Evolutionary conservation across 2,797 vertebrate genomes (phyloP), one percentile per base, ranked within the genome.

Genomic region (Galago senegalensis): DNA sequence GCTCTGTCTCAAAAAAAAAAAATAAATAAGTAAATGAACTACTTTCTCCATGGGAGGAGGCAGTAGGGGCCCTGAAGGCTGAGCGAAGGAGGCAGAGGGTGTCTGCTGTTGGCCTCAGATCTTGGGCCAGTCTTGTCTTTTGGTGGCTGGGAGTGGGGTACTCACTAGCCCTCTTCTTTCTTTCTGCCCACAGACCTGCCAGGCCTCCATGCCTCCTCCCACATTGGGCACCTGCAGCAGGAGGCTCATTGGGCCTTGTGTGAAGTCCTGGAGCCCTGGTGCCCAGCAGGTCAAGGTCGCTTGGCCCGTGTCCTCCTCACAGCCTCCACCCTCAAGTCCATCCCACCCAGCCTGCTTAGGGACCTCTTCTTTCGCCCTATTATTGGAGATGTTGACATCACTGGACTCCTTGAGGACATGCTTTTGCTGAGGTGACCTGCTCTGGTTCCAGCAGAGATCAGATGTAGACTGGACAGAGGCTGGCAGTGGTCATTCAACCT

Each of bases 331-430:
- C 97, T 99, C 46, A 99, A 99, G 84, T 98, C 99, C 81, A 98
- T 99, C 96, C 99, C 99, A 0, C 98, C 99, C 0, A 56, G 97
- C 46, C 98, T 99, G 89, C 97, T 99, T 97, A 98, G 98, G 0
- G 99, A 99, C 72, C 99, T 99, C 60, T 99, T 99, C 98, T 99
- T 99, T 98, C 98, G 99, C 63, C 99, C 99, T 0, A 17, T 99
- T 97, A 99, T 99, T 13, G 99, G 99, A 60, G 98, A 98, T 12
- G 94, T 99, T 0, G 99, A 99, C 91, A 99, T 99, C 18, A 85
- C 99, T 6, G 98, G 99, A 94, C 98, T 99, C 75, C 97, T 99
- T 10, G 97, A 97, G 0, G 99, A 99, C 94, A 99, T 99, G 99
- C 98, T 99, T 77, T 99, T 99, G 97, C 98, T 27, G 96, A 98